Evolutionary conservation across 2,888 invertebrate species (phyloP), one percentile per base, ranked within the genome.

Genomic region (Macrophya alboannulata): DNA sequence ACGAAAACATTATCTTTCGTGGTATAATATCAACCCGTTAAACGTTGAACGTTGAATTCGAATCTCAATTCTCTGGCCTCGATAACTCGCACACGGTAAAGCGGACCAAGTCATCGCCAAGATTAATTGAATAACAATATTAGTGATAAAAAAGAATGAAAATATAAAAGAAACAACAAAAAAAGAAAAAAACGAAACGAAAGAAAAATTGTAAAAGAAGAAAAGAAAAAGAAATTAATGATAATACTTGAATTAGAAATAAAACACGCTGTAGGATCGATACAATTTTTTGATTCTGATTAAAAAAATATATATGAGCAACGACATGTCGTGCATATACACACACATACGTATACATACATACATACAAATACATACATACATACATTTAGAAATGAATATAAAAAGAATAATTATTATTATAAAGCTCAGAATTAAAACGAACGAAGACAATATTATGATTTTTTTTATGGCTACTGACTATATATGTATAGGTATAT

Each of bases 91-190:
- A 31, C 10, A 83, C 55, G 83, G 83, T 83, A 83, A 83, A 65
- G 83, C 83, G 83, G 83, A 83, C 83, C 83, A 83, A 83, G 31
- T 83, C 45, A 83, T 51, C 51, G 71, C 71, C 83, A 68, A 40
- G 8, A 48, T 62, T 10, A 59, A 81, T 62, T 59, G 5, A 62
- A 62, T 45, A 15, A 43, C 62, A 81, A 43, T 62, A 81, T 62
- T 37, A 62, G 17, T 45, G 62, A 40, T 81, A n/a, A 77, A 55
- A 15, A 55, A 37, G 31, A 17, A 17, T 31, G 31, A 31, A 51
- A 17, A 17, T 31, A 51, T 17, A 51, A 74, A 4, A 10, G 8
- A 40, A 1, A 40, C 4, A n/a, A 0, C 9, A 21, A 17, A 43
- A 71, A 15, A 71, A 68, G 2, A 40, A 10, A 17, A 40, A 72